phyloP scores from a whole-genome alignment of 2,888 invertebrate genomes.

The Mesochorus sp. region DNA sequence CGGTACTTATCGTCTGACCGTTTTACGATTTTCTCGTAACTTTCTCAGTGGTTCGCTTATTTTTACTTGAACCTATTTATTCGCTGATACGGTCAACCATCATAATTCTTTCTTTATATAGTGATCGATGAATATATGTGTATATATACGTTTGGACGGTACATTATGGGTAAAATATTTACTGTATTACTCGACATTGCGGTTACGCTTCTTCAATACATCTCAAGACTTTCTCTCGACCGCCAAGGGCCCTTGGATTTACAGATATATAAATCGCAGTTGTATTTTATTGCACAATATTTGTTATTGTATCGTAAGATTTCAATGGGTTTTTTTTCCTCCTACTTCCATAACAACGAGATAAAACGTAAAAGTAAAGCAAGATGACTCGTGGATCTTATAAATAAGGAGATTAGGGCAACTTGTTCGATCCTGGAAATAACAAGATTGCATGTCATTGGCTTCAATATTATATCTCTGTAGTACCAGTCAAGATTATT shows the following conservation, averaged over 20 bases:
- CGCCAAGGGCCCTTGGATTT: not conserved
- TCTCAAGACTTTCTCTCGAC: not conserved
- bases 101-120: slow-evolving; percentile 2
- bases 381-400: not conserved
- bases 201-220: not conserved
- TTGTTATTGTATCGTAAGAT: not conserved
- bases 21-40: slow-evolving; percentile 33
- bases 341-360: not conserved
- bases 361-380: not conserved
- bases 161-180: not conserved
- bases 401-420: not conserved
- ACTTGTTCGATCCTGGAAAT: not conserved
- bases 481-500: not conserved
- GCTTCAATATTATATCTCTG: not conserved
- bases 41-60: not conserved
- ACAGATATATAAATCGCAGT: not conserved
- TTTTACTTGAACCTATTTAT: slow-evolving; percentile 23
- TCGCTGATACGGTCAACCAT: slow-evolving; percentile 7
- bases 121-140: not conserved
- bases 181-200: slow-evolving; percentile 2
- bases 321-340: not conserved
- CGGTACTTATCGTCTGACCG: slow-evolving; percentile 34
- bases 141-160: too few species aligned
- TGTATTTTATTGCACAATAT: slow-evolving; percentile 10
- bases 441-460: not conserved